Percentiles rank a stretch among this genome's conserved stretches.
These are phyloP conservation scores for Gadus macrocephalus DNA, from an alignment of 2,113 vertebrate genomes.

Conservation along the genomic window DNA sequence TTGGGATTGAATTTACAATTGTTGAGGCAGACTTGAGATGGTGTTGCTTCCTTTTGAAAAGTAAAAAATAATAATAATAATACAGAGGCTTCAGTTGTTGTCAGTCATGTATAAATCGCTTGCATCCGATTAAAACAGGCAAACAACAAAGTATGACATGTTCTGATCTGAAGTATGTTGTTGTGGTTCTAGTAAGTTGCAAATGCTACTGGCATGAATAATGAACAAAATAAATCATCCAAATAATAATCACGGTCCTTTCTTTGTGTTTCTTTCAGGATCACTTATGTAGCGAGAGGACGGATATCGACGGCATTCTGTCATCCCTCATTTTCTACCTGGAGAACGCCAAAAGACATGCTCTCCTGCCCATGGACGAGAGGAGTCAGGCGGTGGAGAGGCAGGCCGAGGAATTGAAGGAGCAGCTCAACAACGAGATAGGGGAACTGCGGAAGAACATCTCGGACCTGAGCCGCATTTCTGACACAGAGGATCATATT, in stretches of 20 bases:
- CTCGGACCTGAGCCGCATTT: constrained; percentile 21
- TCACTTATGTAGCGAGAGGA: constrained; percentile 19
- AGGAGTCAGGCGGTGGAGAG: constrained; percentile 21
- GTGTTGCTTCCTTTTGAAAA: not conserved
- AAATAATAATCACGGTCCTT: not conserved
- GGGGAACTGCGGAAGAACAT: constrained; percentile 1
- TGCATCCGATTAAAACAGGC: too few relatives aligned
- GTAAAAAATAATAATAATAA: too few relatives aligned
- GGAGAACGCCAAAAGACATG: constrained; percentile 13
- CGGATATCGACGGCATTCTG: constrained; percentile 39
- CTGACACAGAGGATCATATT: constrained; percentile 50
- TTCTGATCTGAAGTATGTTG: too few relatives aligned
- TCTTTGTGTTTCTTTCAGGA: constrained; percentile 35
- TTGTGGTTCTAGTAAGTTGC: not conserved
- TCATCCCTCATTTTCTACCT: not conserved
- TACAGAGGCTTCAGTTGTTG: too few relatives aligned
- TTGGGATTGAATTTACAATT: not conserved
- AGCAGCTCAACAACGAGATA: constrained; percentile 39
- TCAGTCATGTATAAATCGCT: too few relatives aligned
- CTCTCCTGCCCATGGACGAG: constrained; percentile 34
- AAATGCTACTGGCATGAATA: not conserved
- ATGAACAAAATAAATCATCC: not conserved
- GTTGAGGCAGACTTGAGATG: not conserved
- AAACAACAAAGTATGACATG: too few relatives aligned
- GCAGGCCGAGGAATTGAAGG: constrained; percentile 9